Evolutionary conservation across 2,888 invertebrate species (phyloP).

Genomic region (Cyaniris semiargus): DNA sequence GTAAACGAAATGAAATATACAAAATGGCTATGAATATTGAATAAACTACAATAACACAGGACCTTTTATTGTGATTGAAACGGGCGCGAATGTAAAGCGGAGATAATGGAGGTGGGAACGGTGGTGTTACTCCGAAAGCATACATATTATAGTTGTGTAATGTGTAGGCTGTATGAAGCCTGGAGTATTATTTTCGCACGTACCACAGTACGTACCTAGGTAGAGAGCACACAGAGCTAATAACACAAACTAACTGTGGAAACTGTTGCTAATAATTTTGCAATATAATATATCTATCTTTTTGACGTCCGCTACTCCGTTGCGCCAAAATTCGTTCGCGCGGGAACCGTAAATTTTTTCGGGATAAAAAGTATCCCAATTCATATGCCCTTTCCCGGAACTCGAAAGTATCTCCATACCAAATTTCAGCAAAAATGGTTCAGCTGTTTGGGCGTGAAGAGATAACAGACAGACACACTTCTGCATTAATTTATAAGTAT

Average conservation of each 20-base stretch:
- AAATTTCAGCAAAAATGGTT: too few species aligned
- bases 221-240: background rate
- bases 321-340: too few species aligned
- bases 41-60: constrained; percentile 19
- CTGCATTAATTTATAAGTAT: too few species aligned
- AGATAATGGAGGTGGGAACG: constrained; percentile 41
- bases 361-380: too few species aligned
- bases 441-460: too few species aligned
- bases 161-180: background rate
- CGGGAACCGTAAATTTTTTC: too few species aligned
- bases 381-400: too few species aligned
- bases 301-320: too few species aligned
- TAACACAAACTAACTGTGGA: background rate
- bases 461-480: too few species aligned
- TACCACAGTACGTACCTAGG: too few species aligned
- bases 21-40: constrained; percentile 16
- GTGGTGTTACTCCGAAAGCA: constrained; percentile 60
- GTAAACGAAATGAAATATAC: constrained; percentile 4
- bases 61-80: constrained; percentile 34
- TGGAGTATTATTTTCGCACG: background rate
- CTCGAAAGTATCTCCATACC: too few species aligned
- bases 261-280: background rate
- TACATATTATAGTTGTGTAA: too few species aligned
- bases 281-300: background rate
- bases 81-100: constrained; percentile 40